phyloP scores from a whole-genome alignment of 2,888 invertebrate species.

The Magallana nippona region DNA sequence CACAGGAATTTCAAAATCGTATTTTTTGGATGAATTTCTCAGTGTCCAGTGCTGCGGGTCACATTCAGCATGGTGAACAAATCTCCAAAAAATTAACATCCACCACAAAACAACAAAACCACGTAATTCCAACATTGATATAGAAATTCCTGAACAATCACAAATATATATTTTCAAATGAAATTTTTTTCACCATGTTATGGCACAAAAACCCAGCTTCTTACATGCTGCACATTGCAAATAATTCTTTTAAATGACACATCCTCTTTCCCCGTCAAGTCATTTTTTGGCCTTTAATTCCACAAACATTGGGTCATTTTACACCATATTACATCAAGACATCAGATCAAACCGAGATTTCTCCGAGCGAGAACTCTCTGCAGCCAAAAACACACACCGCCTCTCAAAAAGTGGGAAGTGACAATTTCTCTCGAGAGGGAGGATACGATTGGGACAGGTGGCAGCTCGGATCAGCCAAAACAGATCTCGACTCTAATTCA shows the following conservation, averaged over 20 bases:
- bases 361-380: neutral
- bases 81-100: neutral
- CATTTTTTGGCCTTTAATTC: slow-evolving; percentile 27
- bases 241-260: slow-evolving; percentile 26
- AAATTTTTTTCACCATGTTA: neutral
- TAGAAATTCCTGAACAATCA: neutral
- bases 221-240: slow-evolving; percentile 16
- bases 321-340: slow-evolving; percentile 31
- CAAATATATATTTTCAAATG: neutral
- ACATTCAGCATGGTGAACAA: neutral
- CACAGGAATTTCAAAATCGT: slow-evolving; percentile 11
- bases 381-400: slow-evolving; percentile 14
- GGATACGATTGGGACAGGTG: slow-evolving; percentile 26
- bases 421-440: slow-evolving; percentile 24
- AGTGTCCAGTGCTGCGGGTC: neutral
- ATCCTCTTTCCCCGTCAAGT: neutral
- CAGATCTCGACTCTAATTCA: slow-evolving; percentile 9
- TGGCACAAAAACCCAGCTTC: slow-evolving; percentile 1
- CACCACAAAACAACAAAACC: neutral
- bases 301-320: slow-evolving; percentile 27
- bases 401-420: slow-evolving; percentile 28
- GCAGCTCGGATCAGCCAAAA: slow-evolving; percentile 29
- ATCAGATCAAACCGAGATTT: slow-evolving; percentile 18
- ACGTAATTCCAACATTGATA: slow-evolving; percentile 28
- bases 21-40: slow-evolving; percentile 22